phyloP scores from a whole-genome alignment of 1,140 invertebrate species.

The Physella acuta region DNA sequence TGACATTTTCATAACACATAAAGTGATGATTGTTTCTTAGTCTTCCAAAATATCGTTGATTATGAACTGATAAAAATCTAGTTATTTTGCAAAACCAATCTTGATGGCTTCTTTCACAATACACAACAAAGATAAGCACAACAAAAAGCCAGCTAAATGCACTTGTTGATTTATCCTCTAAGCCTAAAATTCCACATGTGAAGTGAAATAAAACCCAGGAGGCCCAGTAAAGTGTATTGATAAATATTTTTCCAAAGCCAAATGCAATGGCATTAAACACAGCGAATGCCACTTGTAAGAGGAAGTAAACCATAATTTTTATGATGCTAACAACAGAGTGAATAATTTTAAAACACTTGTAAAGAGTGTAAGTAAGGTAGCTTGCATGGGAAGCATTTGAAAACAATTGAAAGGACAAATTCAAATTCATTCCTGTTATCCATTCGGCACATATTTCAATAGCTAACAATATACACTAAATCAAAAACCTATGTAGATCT shows the following conservation, averaged over 20 bases:
- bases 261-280: neutral
- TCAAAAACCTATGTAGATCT: too few relatives aligned
- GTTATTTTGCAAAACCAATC: neutral
- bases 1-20: neutral
- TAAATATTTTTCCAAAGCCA: constrained; percentile 9
- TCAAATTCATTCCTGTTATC: too few relatives aligned
- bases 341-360: constrained; percentile 6
- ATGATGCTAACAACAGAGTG: constrained; percentile 3
- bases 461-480: too few relatives aligned
- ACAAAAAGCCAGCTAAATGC: constrained; percentile 22
- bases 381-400: too few relatives aligned
- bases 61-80: neutral
- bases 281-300: neutral
- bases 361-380: too few relatives aligned
- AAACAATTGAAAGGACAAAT: too few relatives aligned
- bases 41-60: neutral
- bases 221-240: constrained; percentile 16
- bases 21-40: neutral
- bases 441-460: too few relatives aligned
- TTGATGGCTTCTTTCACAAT: constrained; percentile 20
- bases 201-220: constrained; percentile 20
- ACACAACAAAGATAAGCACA: neutral
- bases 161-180: constrained; percentile 24
- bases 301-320: constrained; percentile 10
- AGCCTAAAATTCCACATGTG: constrained; percentile 19